Evolutionary conservation across 1,140 invertebrate genomes (phyloP).

Genomic region (Sweltsa coloradensis): DNA sequence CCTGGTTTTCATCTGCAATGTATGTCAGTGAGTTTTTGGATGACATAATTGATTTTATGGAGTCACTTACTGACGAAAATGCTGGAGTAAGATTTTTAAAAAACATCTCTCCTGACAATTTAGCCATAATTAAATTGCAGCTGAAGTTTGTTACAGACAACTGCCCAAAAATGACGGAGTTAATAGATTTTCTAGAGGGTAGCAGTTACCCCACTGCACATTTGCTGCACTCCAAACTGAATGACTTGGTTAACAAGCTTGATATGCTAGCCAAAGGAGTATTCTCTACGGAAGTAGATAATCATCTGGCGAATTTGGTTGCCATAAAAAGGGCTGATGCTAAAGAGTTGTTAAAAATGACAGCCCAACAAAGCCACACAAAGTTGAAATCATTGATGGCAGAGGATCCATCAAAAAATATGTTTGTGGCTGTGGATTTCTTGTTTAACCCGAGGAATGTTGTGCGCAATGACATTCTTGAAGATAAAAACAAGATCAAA

Average conservation of each 20-base stretch:
- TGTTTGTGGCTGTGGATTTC: background rate
- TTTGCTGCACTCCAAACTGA: background rate
- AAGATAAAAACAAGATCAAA: too few relatives aligned
- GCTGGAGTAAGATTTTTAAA: background rate
- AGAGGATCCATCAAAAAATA: background rate
- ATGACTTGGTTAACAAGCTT: background rate
- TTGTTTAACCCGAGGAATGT: background rate
- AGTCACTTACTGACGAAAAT: background rate
- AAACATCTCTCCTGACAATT: background rate
- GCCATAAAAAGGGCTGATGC: background rate
- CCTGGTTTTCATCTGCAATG: background rate
- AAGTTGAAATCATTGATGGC: background rate
- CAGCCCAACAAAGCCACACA: constrained; percentile 1
- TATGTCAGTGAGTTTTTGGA: background rate
- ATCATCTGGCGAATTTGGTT: background rate
- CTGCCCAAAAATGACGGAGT: constrained; percentile 1
- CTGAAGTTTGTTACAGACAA: background rate
- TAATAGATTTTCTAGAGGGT: constrained; percentile 4
- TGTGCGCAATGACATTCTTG: too few relatives aligned
- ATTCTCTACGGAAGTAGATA: background rate
- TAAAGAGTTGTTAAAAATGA: background rate
- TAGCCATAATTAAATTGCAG: background rate
- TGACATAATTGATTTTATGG: constrained; percentile 1
- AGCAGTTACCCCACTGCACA: constrained; percentile 1
- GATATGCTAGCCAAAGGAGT: background rate